Conservation (phyloP, 1,140 invertebrate species). For the Nephotettix cincticeps region DNA sequence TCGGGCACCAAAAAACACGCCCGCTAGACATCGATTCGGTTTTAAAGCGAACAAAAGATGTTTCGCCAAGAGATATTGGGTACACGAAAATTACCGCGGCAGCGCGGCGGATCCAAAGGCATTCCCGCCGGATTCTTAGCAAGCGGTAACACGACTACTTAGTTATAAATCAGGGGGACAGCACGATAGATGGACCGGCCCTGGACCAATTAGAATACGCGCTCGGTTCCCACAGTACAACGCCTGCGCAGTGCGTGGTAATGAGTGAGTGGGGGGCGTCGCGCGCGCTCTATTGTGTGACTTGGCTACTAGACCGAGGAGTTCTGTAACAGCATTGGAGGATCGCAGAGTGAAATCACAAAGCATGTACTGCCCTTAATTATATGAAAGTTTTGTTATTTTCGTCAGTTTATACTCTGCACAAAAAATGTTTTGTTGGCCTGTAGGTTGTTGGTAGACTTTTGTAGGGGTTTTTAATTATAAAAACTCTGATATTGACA, state of each 20-base stretch:
- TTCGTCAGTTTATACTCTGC: too few relatives aligned
- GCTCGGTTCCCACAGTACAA: slow-evolving; percentile 3
- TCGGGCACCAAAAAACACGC: neutral
- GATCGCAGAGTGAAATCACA: too few relatives aligned
- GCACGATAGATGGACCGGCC: slow-evolving; percentile 9
- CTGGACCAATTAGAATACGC: slow-evolving; percentile 24
- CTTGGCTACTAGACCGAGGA: too few relatives aligned
- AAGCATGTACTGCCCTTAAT: too few relatives aligned
- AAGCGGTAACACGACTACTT: slow-evolving; percentile 29
- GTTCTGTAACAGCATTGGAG: too few relatives aligned
- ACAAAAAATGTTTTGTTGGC: too few relatives aligned
- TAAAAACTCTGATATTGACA: too few relatives aligned
- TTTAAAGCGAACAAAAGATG: slow-evolving; percentile 28
- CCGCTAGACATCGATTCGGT: slow-evolving; percentile 31
- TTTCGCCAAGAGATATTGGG: slow-evolving; percentile 19
- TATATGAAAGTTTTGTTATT: too few relatives aligned
- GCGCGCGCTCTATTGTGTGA: too few relatives aligned
- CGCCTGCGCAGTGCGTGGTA: neutral
- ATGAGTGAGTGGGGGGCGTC: too few relatives aligned
- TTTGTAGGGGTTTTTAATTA: too few relatives aligned
- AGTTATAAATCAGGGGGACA: slow-evolving; percentile 29
- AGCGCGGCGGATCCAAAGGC: slow-evolving; percentile 19
- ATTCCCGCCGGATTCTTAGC: slow-evolving; percentile 32
- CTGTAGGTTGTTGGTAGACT: too few relatives aligned
- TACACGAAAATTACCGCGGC: slow-evolving; percentile 25